A percentile compares a stretch with the other conserved stretches of the same genome.
Evolutionary conservation across 2,113 vertebrate genomes (phyloP).

Genomic region (Crotophaga sulcirostris): DNA sequence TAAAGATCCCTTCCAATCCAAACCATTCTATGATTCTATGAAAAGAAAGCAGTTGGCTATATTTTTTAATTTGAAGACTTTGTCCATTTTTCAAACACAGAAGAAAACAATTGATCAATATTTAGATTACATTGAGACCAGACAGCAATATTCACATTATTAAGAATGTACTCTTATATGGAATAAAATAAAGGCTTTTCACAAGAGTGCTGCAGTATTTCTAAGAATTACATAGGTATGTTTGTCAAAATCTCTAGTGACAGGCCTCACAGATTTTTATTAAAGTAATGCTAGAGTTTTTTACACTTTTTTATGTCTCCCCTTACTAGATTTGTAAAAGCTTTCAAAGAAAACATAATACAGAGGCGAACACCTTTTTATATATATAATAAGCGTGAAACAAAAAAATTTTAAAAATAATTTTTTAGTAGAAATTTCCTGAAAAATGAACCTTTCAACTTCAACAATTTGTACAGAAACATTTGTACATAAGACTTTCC

Average conservation of each 20-base stretch:
- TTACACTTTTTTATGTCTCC: neutral
- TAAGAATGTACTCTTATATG: neutral
- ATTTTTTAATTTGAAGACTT: slow-evolving; percentile 15
- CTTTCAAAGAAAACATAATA: neutral
- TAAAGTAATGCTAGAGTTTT: neutral
- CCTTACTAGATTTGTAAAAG: rapidly evolving
- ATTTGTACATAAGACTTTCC: neutral
- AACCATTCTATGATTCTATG: neutral
- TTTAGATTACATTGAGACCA: neutral
- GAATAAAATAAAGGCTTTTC: neutral
- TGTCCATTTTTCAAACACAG: neutral
- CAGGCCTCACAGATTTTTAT: neutral
- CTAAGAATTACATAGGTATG: neutral
- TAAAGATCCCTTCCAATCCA: neutral
- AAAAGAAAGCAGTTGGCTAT: neutral
- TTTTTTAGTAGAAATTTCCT: neutral
- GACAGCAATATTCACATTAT: neutral
- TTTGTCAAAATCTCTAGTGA: neutral
- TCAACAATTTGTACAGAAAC: neutral
- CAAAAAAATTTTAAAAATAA: neutral
- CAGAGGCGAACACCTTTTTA: neutral
- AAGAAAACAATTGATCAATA: neutral
- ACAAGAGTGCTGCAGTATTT: neutral
- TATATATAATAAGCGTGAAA: neutral
- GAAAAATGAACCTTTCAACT: neutral